These are phyloP conservation scores for Pseudochirops cupreus DNA, from an alignment of 2,797 vertebrate species.

Conservation along the genomic window DNA sequence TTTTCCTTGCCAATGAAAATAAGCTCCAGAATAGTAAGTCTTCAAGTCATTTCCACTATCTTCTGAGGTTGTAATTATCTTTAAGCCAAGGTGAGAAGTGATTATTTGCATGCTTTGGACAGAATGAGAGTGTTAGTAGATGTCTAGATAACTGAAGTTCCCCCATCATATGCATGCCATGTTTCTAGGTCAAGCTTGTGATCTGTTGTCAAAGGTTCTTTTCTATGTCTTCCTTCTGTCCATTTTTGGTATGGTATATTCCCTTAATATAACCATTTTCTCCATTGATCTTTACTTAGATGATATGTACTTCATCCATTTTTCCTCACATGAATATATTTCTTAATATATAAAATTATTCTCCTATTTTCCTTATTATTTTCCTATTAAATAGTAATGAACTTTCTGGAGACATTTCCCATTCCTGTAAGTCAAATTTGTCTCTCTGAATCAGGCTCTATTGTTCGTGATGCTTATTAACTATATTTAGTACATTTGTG, in stretches of 20 bases:
- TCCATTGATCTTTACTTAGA: not conserved
- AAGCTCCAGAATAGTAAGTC: not conserved
- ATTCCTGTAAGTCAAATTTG: not conserved
- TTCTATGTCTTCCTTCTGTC: not conserved
- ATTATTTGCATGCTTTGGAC: not conserved
- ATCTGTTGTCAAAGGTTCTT: not conserved
- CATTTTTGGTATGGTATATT: not conserved
- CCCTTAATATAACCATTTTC: not conserved
- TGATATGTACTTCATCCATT: not conserved
- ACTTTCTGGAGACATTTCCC: not conserved
- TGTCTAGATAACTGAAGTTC: not conserved
- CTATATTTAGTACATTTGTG: not conserved
- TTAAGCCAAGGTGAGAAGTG: not conserved
- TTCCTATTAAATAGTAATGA: not conserved
- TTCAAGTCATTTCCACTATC: not conserved
- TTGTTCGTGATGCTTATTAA: not conserved
- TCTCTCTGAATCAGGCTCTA: not conserved
- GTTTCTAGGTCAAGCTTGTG: not conserved
- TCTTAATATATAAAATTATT: not conserved
- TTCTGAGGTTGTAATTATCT: not conserved
- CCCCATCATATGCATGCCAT: not conserved
- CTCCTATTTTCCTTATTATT: not conserved
- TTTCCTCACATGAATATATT: not conserved
- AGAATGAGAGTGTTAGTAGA: not conserved
- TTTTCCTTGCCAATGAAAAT: not conserved